Base-by-base conservation (phyloP, 2,797 vertebrate genomes). In the Gallirallus australis region DNA sequence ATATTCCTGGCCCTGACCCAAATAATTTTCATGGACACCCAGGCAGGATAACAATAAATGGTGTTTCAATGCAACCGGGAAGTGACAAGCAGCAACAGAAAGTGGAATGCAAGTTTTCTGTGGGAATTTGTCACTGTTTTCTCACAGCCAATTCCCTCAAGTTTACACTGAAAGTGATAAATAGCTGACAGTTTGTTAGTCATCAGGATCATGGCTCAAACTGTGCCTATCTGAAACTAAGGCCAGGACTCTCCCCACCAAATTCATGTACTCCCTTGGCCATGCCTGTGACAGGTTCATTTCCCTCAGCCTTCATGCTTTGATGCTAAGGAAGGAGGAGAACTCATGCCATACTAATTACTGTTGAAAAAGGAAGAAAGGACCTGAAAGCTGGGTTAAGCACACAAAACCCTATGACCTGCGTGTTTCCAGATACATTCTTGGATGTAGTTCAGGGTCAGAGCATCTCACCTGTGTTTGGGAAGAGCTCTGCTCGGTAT, bases 111-210 rank as follows among this genome's bases (percentile, higher is more conserved):
- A 80, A 48, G 48, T 66, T 87, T 92, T 94, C 81, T 66, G 66
- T 90, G 83, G 90, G 70, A 90, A 89, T 69, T 94, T 92, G 45
- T 84, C 53, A 31, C 78, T 89, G 47, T 21, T 19, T 86, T 72
- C 33, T 72, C 37, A 89, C 23, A 28, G 6, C 60, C 23, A 42
- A 18, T 63, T 90, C 27, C 18, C 28, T 90, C 23, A 60, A 11
- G 13, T 89, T 64, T 70, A 37, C 45, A 28, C 47, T 80, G 53
- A 31, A 86, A 82, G 7, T 53, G 31, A 86, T 35, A 54, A 70
- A 65, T 30, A 25, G 18, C 17, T 54, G 35, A 42, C 66, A 37
- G 40, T 40, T 65, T 86, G 18, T 59, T 48, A 64, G 19, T 24
- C 23, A n/a, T 12, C 21, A 50, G 35, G 1, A 73, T 4, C 4